Conservation (phyloP, 1,140 invertebrate species). For the Aphis craccivora region DNA sequence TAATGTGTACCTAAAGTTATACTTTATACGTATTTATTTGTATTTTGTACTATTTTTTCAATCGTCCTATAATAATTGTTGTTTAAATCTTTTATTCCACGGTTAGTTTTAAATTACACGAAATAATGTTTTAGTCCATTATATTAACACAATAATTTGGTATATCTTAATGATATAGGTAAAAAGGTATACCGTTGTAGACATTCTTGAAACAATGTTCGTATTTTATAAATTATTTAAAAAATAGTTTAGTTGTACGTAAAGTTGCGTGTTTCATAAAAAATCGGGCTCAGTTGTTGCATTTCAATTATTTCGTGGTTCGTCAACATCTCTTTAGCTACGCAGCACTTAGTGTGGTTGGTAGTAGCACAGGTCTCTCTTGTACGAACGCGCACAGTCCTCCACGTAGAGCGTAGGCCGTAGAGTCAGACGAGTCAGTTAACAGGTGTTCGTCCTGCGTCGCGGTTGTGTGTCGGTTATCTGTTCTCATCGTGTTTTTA, state of each 20-base stretch:
- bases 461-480: neutral
- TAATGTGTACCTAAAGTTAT: too few relatives aligned
- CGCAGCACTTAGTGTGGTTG: neutral
- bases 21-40: neutral
- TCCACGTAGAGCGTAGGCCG: neutral
- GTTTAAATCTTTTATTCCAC: too few relatives aligned
- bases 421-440: neutral
- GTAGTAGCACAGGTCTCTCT: neutral
- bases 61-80: neutral
- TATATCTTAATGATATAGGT: too few relatives aligned
- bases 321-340: neutral
- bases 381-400: neutral
- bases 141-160: too few relatives aligned
- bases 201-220: neutral
- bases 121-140: too few relatives aligned
- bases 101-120: too few relatives aligned
- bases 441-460: constrained; percentile 49
- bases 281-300: neutral
- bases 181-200: too few relatives aligned
- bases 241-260: neutral
- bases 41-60: neutral
- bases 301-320: neutral
- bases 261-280: neutral
- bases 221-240: neutral
- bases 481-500: neutral